Evolutionary conservation across 2,797 vertebrate genomes (phyloP).

Genomic region (Molossus alvarezi): DNA sequence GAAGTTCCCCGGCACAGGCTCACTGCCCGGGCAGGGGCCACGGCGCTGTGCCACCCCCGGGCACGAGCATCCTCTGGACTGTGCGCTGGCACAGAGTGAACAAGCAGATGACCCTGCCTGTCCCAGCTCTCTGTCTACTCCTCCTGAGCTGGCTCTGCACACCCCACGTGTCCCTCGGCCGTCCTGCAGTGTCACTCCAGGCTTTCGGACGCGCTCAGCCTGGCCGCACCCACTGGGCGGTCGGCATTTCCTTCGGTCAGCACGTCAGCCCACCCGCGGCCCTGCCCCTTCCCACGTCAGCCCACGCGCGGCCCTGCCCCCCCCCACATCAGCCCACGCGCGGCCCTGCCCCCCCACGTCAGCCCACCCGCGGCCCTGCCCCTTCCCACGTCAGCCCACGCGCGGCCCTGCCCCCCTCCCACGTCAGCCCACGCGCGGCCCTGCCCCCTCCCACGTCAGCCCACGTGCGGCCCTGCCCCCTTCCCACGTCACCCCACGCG

Average conservation of each 20-base stretch:
- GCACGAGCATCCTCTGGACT: not conserved
- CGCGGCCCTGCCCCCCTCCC: conserved; percentile 49
- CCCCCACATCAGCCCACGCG: no score
- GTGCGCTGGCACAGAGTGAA: not conserved
- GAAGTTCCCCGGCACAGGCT: not conserved
- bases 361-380: no score
- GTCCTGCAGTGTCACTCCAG: conserved; percentile 69
- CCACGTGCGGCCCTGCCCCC: no score
- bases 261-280: conserved; percentile 67
- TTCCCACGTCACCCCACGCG: not conserved
- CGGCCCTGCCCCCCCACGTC: no score
- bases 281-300: conserved; percentile 42
- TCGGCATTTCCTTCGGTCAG: conserved; percentile 82
- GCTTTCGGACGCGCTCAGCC: conserved; percentile 79
- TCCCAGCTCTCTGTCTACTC: conserved; percentile 4
- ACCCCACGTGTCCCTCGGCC: conserved; percentile 58
- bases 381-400: not conserved
- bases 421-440: no score
- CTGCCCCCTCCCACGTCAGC: no score
- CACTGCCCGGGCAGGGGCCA: not conserved
- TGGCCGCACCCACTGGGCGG: conserved; percentile 72
- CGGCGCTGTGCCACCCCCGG: not conserved
- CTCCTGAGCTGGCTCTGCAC: conserved; percentile 17
- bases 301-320: no score
- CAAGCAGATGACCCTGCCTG: not conserved